Base-by-base conservation (phyloP, 1,140 invertebrate species). In the Diachasmimorpha longicaudata region DNA sequence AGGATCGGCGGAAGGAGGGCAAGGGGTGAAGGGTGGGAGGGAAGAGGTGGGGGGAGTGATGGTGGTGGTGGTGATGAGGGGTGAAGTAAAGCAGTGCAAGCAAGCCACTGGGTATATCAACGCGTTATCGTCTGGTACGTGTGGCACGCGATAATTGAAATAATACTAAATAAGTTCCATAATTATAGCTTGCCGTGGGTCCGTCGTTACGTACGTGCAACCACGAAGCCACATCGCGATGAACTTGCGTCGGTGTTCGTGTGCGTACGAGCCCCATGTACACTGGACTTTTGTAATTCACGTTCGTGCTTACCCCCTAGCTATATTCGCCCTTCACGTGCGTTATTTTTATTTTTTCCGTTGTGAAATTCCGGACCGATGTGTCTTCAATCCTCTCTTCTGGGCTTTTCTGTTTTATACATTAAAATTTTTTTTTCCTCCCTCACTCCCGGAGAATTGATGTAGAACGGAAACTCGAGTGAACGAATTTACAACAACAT, bases 91-190 rank as follows among this genome's bases (percentile, higher is more conserved):
- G 46, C 31, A 31, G 55, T 46, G 44, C 9, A 48, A 25, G 55
- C 39, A 67, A 44, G 46, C 37, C 58, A 74, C 63, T 67, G 66
- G 74, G 72, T 76, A 76, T 81, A 83, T 81, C 80, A 81, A 78
- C 78, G 81, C 78, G 78, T 82, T 84, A 84, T 84, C 83, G 74
- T 76, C 9, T 58, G 72, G 39, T 82, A 81, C 82, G 81, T 84
- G 80, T 82, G 81, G 83, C 84, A 84, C 83, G 83, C 83, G 82
- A 85, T 84, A 84, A 85, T 84, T 85, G 84, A 84, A 85, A 85
- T 85, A 84, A 85, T 85, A 82, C 80, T 82, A 82, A 85, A 84
- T 83, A 84, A 85, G 78, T 79, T 79, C 78, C 78, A 79, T 85
- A 84, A 85, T 84, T 85, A 84, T 80, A 83, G 80, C 70, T 73